Evolutionary conservation across 2,888 invertebrate species (phyloP), one percentile per base, ranked within the genome.

Genomic region (Pogonocherus hispidulus): DNA sequence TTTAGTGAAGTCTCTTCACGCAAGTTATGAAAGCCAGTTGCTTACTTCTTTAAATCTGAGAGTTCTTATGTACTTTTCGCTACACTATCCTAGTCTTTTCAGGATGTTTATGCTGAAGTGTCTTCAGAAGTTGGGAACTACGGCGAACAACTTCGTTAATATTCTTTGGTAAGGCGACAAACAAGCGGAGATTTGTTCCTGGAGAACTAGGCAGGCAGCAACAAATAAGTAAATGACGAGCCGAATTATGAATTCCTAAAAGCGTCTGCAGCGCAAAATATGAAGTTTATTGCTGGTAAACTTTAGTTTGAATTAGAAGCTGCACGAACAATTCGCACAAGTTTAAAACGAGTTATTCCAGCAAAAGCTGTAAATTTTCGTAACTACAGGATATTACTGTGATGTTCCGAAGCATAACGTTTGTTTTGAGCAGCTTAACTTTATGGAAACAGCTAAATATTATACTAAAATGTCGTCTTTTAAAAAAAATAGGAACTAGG

Each of bases 281-380:
- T 63, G 54, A 72, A 72, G 66, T 72, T 72, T 67, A 66, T 63
- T 63, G 63, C 63, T 37, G n/a, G 63, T 51, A 63, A 73, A 70
- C 69, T 73, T 70, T 62, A 66, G 69, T 70, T 70, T 63, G 63
- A 73, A 64, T 70, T 73, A 69, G 52, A 67, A 70, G 69, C 69
- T 73, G 70, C 69, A 52, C 60, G 63, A 68, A 70, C 65, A 66
- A 66, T 62, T 66, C 54, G 56, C n/a, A n/a, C 67, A 72, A 66
- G 60, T 69, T 66, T 49, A 55, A 68, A 66, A 71, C 66, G 68
- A 63, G 66, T n/a, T n/a, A n/a, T n/a, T n/a, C n/a, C n/a, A n/a
- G n/a, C n/a, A n/a, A n/a, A n/a, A n/a, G n/a, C n/a, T n/a, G n/a
- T n/a, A n/a, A n/a, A n/a, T n/a, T n/a, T n/a, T n/a, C n/a, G n/a